A percentile compares a stretch with the other conserved stretches of the same genome.
These are phyloP conservation scores for Tipula vernalis DNA, from an alignment of 2,888 invertebrate genomes.

Conservation along the genomic window DNA sequence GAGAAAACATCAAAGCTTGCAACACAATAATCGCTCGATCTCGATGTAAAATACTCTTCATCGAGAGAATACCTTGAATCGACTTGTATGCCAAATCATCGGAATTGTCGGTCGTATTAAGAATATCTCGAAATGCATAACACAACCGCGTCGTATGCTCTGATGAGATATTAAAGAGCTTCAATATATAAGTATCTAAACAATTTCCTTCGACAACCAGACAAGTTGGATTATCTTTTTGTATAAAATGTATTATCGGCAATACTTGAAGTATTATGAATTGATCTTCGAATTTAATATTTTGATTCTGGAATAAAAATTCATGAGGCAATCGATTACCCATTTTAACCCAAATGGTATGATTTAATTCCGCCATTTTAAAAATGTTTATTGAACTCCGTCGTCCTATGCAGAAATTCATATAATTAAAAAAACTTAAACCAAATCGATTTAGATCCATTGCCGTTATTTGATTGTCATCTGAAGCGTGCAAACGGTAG, in stretches of 20 bases:
- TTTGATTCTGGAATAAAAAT: slow-evolving; percentile 29
- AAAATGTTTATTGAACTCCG: slow-evolving; percentile 28
- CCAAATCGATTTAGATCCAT: slow-evolving; percentile 24
- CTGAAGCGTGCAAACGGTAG: slow-evolving; percentile 10
- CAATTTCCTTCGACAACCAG: slow-evolving; percentile 30
- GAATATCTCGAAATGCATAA: slow-evolving; percentile 44
- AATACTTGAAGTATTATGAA: slow-evolving; percentile 47
- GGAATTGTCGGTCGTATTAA: slow-evolving; percentile 22
- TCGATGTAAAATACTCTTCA: slow-evolving; percentile 43
- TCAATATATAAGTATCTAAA: slow-evolving; percentile 44
- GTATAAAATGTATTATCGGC: slow-evolving; percentile 42
- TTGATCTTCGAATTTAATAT: slow-evolving; percentile 43
- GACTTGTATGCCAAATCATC: slow-evolving; percentile 29
- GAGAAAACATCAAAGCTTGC: slow-evolving; percentile 46
- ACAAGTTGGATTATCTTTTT: slow-evolving; percentile 19
- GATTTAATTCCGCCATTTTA: slow-evolving; percentile 32
- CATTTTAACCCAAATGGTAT: slow-evolving; percentile 35
- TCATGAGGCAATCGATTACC: slow-evolving; percentile 28
- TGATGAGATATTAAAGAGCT: slow-evolving; percentile 47
- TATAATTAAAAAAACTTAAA: slow-evolving; percentile 31
- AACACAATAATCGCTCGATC: slow-evolving; percentile 49
- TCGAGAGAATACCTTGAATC: slow-evolving; percentile 30
- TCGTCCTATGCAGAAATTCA: slow-evolving; percentile 31
- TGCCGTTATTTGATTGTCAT: slow-evolving; percentile 6
- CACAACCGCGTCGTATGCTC: slow-evolving; percentile 48